Base-by-base conservation (phyloP, 1,140 invertebrate genomes). In the Danaus plexippus region DNA sequence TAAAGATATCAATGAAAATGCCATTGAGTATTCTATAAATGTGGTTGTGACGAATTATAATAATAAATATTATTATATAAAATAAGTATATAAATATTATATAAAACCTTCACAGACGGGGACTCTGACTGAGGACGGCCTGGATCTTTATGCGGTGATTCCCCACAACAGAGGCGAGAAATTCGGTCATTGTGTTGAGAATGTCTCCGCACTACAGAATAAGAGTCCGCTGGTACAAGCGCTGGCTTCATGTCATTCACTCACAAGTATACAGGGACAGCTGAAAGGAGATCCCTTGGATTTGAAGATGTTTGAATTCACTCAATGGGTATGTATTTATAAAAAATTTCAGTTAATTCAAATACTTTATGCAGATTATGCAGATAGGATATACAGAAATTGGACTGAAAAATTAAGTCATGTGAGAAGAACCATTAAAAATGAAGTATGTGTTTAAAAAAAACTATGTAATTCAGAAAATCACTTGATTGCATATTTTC, bases 61-160 rank as follows among this genome's bases (percentile, higher is more conserved):
- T 51, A 9, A 45, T 50, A 2, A 18, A 41, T 51, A 43, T 18
- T 6, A 47, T 32, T 59, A 40, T 54, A 42, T 11, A 12, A 11
- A 9, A 40, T 50, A 11, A 41, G 15, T 50, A 11, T 11, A n/a
- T 12, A 9, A 18, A 18, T 3, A 48, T 10, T 48, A 15, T 13
- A 15, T 48, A 12, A 48, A 13, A 10, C 10, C 11, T 52, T 73
- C 68, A 47, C 68, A 92, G 92, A 99, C 97, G 54, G 97, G 97
- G 41, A 99, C 97, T 1, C 80, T 98, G 65, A 96, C 96, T 12
- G 94, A 98, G 86, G 97, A 98, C 82, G 96, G 97, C 9, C 84
- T 99, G 40, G 96, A 98, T 75, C 92, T 99, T 87, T 95, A 95
- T 89, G 95, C 95, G 18, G 91, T 97, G 2, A 89, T 98, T 51